phyloP scores from a whole-genome alignment of 2,113 vertebrate genomes.

The Erythrocercus mccallii region DNA sequence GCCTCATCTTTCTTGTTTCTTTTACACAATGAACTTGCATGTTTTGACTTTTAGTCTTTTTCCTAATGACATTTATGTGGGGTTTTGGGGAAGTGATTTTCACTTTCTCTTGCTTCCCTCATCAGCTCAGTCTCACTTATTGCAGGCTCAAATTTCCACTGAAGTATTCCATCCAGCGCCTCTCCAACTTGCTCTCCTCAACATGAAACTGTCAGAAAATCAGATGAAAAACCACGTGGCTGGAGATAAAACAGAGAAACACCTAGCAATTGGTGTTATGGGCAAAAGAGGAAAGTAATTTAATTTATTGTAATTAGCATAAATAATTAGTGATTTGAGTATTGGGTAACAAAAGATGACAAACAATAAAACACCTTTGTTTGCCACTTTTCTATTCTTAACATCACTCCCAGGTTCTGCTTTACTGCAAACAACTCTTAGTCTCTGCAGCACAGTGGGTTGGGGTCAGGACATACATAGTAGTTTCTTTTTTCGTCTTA shows the following conservation, averaged over 20 bases:
- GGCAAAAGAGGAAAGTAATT: background rate
- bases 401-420: background rate
- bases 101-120: background rate
- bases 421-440: background rate
- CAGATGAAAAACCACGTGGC: accelerated
- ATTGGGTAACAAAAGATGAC: background rate
- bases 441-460: background rate
- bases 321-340: background rate
- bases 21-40: background rate
- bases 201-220: background rate
- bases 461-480: background rate
- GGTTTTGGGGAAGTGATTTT: background rate
- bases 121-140: background rate
- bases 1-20: background rate
- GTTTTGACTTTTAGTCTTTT: background rate
- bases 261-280: background rate
- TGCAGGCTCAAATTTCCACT: background rate
- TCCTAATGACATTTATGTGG: background rate
- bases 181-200: background rate
- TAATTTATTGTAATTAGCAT: background rate
- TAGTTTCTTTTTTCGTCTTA: background rate
- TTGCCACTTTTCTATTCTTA: background rate
- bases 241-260: background rate
- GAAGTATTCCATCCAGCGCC: background rate
- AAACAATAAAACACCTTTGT: background rate